Evolutionary conservation across 2,113 vertebrate species (phyloP).

Genomic region (Semnornis frantzii): DNA sequence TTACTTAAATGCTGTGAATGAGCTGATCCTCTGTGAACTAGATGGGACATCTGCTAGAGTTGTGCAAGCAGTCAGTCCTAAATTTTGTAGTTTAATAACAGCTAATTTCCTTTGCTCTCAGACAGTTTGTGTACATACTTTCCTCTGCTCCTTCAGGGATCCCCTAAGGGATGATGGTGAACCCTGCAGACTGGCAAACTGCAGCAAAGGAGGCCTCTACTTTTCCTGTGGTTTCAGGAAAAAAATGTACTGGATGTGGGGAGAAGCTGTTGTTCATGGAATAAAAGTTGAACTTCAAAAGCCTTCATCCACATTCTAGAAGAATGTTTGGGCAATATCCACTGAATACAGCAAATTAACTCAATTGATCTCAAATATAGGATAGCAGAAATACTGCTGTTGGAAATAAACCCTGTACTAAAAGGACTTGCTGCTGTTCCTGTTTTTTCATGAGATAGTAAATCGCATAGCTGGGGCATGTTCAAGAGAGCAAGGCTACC

Average conservation of each 20-base stretch:
- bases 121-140: fast-evolving
- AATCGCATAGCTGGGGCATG: neutral
- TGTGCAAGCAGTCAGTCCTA: neutral
- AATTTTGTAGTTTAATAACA: neutral
- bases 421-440: neutral
- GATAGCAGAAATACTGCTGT: neutral
- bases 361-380: neutral
- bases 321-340: neutral
- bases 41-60: neutral
- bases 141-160: neutral
- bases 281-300: neutral
- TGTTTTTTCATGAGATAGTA: neutral
- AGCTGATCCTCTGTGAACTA: neutral
- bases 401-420: neutral
- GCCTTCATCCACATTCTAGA: neutral
- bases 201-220: neutral
- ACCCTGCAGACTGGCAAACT: neutral
- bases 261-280: neutral
- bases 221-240: neutral
- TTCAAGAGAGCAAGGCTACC: neutral
- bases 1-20: neutral
- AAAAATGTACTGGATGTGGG: neutral
- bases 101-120: neutral
- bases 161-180: neutral
- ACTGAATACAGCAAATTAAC: neutral